Evolutionary conservation across 2,888 invertebrate species (phyloP), one percentile per base, ranked within the genome.

Genomic region (Hyles lineata): DNA sequence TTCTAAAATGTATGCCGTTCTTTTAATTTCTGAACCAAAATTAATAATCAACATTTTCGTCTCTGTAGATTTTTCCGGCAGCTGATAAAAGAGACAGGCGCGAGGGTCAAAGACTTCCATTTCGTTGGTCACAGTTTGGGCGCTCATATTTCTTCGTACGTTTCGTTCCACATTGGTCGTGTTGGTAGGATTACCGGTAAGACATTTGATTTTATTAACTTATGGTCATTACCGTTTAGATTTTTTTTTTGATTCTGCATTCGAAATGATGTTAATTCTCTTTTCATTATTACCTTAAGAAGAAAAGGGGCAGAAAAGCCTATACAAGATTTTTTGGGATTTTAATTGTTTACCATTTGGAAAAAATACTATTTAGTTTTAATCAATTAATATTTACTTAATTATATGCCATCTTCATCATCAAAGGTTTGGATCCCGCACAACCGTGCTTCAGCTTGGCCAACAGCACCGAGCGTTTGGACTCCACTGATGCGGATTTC

Each of bases 111-210:
- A 74, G 88, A 91, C 70, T 90, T 96, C 76, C 95, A 96, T 81
- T 93, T 96, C 74, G 88, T 96, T 0, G 96, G 96, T 0, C 96
- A 96, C 84, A 96, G 96, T 80, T 88, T 96, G 9, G 96, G 96
- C 1, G 95, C 96, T 17, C 96, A 96, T 73, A 96, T 96, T 71
- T 95, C 94, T 25, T 95, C 96, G 0, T 95, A 94, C 74, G 93
- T 94, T 1, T 95, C 95, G 0, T 92, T 90, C 74, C 92, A 94
- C 69, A 79, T 95, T 2, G 95, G 93, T 8, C 90, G 89, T 75
- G 91, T 93, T 15, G 86, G 89, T 9, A 89, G 95, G 78, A 93
- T 95, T 67, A 95, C 95, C 74, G 95, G 95, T 95, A 76, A 80
- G 80, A 74, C 70, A 70, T 69, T 19, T 4, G 5, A 69, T 5